phyloP scores from a whole-genome alignment of 2,797 vertebrate species.

The Coluber constrictor region DNA sequence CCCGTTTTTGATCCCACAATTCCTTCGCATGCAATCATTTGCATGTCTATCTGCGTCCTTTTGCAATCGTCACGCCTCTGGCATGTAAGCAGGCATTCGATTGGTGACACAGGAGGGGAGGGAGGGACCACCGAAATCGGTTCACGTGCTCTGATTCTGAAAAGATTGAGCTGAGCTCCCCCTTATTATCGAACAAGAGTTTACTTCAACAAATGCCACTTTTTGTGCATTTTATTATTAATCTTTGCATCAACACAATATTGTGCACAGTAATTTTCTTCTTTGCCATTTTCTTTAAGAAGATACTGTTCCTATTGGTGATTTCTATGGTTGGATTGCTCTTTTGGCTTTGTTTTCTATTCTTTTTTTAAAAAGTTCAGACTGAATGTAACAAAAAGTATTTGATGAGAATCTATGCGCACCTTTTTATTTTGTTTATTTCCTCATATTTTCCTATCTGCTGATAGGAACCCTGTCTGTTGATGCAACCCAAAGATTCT shows the following conservation, averaged over 20 bases:
- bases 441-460: too few species aligned
- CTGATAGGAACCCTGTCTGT: neutral
- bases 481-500: neutral
- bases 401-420: too few species aligned
- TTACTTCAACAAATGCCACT: too few species aligned
- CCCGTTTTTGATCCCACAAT: neutral
- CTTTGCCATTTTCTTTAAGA: too few species aligned
- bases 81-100: neutral
- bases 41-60: neutral
- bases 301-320: too few species aligned
- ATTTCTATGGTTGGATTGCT: too few species aligned
- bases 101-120: neutral
- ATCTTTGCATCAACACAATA: too few species aligned
- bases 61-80: neutral
- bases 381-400: neutral
- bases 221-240: too few species aligned
- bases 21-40: neutral
- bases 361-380: neutral
- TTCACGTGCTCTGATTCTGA: neutral
- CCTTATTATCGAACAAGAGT: too few species aligned
- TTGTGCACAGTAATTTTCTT: too few species aligned
- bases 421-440: neutral
- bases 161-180: too few species aligned
- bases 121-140: neutral
- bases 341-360: too few species aligned